phyloP scores from a whole-genome alignment of 2,113 vertebrate species.

The cattle (Bos taurus) region ARS-UCD2.0 NC_037357.1:60290501-60291000 shows the following conservation, averaged over 20 bases:
- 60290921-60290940: not conserved
- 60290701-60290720: not conserved
- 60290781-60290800: not conserved
- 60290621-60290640: constrained; percentile 33
- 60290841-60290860: not conserved
- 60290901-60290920: not conserved
- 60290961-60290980: not conserved
- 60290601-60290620: not conserved
- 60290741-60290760: not conserved
- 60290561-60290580: constrained; percentile 2
- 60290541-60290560: constrained; percentile 18
- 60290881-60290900: not conserved
- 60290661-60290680: not conserved
- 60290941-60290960: constrained; percentile 3
- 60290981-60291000: too few species aligned
- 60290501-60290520: constrained; percentile 15
- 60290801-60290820: not conserved
- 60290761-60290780: not conserved
- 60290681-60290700: constrained; percentile 14
- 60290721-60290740: not conserved
- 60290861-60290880: constrained; percentile 2
- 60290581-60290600: constrained; percentile 3
- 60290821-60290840: constrained; percentile 2
- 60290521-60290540: constrained; percentile 15
- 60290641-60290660: not conserved